These are phyloP conservation scores for Campodea augens DNA, from an alignment of 1,140 invertebrate species.

Conservation along the genomic window DNA sequence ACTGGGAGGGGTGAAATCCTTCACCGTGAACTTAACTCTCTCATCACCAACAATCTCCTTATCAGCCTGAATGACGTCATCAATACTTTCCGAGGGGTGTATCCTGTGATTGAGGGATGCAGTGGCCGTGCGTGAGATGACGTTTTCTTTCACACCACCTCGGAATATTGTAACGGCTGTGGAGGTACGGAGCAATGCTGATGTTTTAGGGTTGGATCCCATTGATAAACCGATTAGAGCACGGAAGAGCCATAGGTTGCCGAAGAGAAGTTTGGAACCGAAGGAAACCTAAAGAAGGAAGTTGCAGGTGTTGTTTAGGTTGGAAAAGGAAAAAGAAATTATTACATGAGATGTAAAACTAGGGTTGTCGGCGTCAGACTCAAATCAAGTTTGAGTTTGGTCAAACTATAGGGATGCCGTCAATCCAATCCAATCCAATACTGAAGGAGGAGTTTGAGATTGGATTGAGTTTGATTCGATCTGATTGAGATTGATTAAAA, in stretches of 20 bases:
- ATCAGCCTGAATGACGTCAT: conserved; percentile 31
- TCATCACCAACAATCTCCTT: conserved; percentile 27
- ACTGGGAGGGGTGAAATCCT: conserved; percentile 21
- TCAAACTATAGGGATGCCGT: too few relatives aligned
- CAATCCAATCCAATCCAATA: too few relatives aligned
- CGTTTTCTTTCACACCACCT: conserved; percentile 32
- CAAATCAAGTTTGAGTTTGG: too few relatives aligned
- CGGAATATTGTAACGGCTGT: conserved; percentile 33
- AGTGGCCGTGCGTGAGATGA: conserved; percentile 28
- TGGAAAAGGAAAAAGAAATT: too few relatives aligned
- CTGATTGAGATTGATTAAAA: too few relatives aligned
- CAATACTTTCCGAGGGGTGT: conserved; percentile 30
- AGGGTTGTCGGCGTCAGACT: too few relatives aligned
- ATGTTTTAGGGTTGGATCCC: conserved; percentile 22
- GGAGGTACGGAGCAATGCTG: conserved; percentile 31
- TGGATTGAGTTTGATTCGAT: too few relatives aligned
- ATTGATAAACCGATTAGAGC: conserved; percentile 24
- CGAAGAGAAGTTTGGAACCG: conserved; percentile 23
- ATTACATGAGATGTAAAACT: too few relatives aligned
- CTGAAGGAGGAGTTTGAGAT: too few relatives aligned
- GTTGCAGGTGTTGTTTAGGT: too few relatives aligned
- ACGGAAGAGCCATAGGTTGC: conserved; percentile 35
- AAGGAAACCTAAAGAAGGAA: conserved; percentile 24
- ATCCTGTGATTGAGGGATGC: conserved; percentile 34
- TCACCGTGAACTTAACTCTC: conserved; percentile 22